phyloP scores from a whole-genome alignment of 2,113 vertebrate genomes.

The Gambusia holbrooki region DNA sequence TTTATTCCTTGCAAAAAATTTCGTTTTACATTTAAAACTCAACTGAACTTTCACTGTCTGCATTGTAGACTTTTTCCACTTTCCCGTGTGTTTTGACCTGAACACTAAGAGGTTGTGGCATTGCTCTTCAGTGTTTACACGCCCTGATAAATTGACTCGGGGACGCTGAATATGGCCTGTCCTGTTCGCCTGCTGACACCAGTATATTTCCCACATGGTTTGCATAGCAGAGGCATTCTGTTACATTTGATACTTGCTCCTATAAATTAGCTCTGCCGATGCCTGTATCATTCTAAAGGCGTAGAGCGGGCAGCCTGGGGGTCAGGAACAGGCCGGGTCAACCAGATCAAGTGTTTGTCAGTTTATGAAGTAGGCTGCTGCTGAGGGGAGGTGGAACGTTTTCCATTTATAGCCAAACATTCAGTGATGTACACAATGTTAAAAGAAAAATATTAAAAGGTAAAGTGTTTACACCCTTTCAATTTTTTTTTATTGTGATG shows the following conservation, averaged over 20 bases:
- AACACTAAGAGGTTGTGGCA: background rate
- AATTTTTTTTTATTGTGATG: background rate
- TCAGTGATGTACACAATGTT: too few species aligned
- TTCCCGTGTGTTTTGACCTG: background rate
- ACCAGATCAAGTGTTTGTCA: conserved; percentile 33
- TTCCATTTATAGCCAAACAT: background rate
- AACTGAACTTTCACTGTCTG: too few species aligned
- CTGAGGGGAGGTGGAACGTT: background rate
- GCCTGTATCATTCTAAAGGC: conserved; percentile 45
- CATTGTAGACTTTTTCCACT: too few species aligned
- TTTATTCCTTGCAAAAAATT: background rate
- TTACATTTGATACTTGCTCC: conserved; percentile 74
- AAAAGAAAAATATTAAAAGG: background rate
- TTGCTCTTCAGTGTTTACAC: conserved; percentile 56
- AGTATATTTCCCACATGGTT: conserved; percentile 47
- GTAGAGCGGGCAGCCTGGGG: conserved; percentile 20
- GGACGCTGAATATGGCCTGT: conserved; percentile 41
- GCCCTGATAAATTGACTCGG: conserved; percentile 51
- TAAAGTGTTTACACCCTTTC: background rate
- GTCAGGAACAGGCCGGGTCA: conserved; percentile 68
- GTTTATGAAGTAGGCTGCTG: conserved; percentile 4
- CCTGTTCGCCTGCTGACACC: conserved; percentile 54
- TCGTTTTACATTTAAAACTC: background rate
- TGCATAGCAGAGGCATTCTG: conserved; percentile 74
- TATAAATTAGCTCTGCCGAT: conserved; percentile 71